These are phyloP conservation scores for Acrossocheilus wenchowensis DNA, from an alignment of 2,797 vertebrate genomes.

Conservation along the genomic window DNA sequence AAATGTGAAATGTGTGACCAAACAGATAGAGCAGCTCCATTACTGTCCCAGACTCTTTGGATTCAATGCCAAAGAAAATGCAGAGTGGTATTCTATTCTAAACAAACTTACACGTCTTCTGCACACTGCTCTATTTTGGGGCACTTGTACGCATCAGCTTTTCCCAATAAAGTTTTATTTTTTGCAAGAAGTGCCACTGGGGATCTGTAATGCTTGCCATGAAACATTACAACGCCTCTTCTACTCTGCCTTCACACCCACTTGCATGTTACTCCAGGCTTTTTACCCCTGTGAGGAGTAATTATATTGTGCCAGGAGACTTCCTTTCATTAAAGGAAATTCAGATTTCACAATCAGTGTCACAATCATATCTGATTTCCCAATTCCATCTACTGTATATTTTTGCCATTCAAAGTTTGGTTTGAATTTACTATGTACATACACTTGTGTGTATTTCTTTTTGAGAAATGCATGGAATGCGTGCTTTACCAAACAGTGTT, in stretches of 20 bases:
- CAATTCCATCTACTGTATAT: background rate
- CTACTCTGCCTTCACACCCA: conserved; percentile 22
- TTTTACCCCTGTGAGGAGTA: conserved; percentile 13
- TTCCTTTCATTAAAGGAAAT: conserved; percentile 33
- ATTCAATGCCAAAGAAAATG: background rate
- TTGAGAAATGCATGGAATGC: background rate
- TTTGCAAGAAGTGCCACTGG: background rate
- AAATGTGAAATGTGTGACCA: background rate
- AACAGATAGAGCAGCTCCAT: background rate
- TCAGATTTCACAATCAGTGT: background rate
- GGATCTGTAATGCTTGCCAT: conserved; percentile 27
- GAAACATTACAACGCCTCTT: conserved; percentile 36
- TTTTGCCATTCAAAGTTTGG: background rate
- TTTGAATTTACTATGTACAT: background rate
- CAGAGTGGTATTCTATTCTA: background rate
- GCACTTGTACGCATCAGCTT: conserved; percentile 2
- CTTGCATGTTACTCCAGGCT: conserved; percentile 27
- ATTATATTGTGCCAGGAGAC: conserved; percentile 6
- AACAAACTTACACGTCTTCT: conserved; percentile 2
- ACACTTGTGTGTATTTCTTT: background rate
- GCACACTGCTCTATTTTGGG: background rate
- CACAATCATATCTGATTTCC: background rate
- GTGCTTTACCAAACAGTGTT: background rate
- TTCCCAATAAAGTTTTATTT: conserved; percentile 18
- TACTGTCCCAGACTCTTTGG: background rate